Evolutionary conservation across 2,797 vertebrate species (phyloP).

Genomic region (Triplophysa bombifrons): DNA sequence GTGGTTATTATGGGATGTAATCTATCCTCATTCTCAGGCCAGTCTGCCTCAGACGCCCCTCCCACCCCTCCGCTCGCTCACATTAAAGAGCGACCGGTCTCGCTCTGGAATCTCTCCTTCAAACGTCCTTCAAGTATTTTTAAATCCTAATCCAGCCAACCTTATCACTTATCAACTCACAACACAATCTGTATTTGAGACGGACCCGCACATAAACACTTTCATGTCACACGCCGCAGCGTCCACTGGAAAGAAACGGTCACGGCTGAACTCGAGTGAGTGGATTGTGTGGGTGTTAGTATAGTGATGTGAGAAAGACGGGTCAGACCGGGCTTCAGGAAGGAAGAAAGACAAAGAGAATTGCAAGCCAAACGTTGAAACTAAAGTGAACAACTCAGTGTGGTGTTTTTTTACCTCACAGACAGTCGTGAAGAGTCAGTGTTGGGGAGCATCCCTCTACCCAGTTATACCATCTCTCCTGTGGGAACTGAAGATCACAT

Average conservation of each 20-base stretch:
- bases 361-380: neutral
- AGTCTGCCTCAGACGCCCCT: conserved; percentile 12
- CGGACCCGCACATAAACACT: conserved; percentile 39
- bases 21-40: conserved; percentile 35
- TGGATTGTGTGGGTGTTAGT: conserved; percentile 53
- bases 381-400: neutral
- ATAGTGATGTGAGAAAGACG: conserved; percentile 34
- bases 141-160: conserved; percentile 63
- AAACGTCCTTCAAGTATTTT: conserved; percentile 73
- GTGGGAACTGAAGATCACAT: conserved; percentile 90
- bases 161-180: conserved; percentile 61
- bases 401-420: conserved; percentile 63
- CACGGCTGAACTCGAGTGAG: conserved; percentile 58
- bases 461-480: conserved; percentile 87
- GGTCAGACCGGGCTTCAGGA: neutral
- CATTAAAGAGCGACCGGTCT: conserved; percentile 56
- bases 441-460: conserved; percentile 91
- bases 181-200: conserved; percentile 19
- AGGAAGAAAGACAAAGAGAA: conserved; percentile 17
- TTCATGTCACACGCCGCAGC: conserved; percentile 30
- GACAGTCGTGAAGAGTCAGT: conserved; percentile 93
- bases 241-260: conserved; percentile 44
- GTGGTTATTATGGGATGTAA: conserved; percentile 41
- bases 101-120: conserved; percentile 68
- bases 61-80: neutral